Base-by-base conservation (phyloP, 2,888 invertebrate genomes). In the Cephus spinipes region DNA sequence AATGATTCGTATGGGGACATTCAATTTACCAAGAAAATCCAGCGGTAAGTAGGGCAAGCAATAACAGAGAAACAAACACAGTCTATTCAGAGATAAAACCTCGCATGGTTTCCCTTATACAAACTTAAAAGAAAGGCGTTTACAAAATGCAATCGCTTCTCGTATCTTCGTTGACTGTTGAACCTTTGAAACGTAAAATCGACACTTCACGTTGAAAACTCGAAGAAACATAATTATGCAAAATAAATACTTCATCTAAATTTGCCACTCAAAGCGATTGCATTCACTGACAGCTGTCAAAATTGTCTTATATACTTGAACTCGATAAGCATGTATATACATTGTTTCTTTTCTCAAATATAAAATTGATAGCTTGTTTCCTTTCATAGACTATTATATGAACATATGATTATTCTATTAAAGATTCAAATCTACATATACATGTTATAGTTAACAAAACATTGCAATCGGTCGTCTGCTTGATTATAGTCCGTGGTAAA, bases 1-100 rank as follows among this genome's bases (percentile, higher is more conserved):
- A 86, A 88, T 82, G 86, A 55, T 55, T 88, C 86, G 85, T 87
- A 89, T 89, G 89, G 89, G 91, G 90, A 90, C 89, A 89, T 89
- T 90, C 87, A 90, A 91, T 91, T 91, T 91, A 91, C 91, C 91
- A 91, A 91, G 89, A 91, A 91, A 91, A 90, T 91, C 91, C 91
- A 91, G 89, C 89, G 89, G 90, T 88, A 91, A 87, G 88, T 89
- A 88, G 89, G 91, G 90, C 88, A 91, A 90, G 91, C 91, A 90
- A 91, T 89, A 91, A 91, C 91, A 91, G 91, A 91, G 87, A 91
- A 91, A 90, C 87, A 90, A 90, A 90, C 87, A 90, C 87, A 89
- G 85, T 89, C 87, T 87, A 87, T 89, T 90, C 89, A 90, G 87
- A 90, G 85, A 87, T 89, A 82, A 84, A 85, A 88, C 84, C 85